phyloP scores from a whole-genome alignment of 2,797 vertebrate species.

The Tapirus indicus region DNA sequence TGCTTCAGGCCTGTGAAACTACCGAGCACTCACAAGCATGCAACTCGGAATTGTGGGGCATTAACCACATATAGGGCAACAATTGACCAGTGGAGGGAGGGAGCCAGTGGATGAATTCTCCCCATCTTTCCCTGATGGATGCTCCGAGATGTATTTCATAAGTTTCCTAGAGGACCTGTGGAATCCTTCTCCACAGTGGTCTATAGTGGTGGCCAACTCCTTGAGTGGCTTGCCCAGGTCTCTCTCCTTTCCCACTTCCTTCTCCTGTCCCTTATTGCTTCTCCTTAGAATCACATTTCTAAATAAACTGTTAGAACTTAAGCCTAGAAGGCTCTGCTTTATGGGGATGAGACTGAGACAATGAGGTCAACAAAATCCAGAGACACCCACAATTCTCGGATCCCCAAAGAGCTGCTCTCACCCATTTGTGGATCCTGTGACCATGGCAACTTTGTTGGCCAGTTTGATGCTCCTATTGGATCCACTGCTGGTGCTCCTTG shows the following conservation, averaged over 20 bases:
- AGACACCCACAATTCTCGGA: neutral
- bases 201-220: neutral
- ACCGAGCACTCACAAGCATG: neutral
- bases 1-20: neutral
- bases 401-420: slow-evolving; percentile 78
- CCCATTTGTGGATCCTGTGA: slow-evolving; percentile 93
- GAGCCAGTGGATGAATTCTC: neutral
- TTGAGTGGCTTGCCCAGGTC: neutral
- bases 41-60: neutral
- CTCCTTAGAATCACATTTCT: neutral
- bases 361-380: neutral
- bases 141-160: neutral
- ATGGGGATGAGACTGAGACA: neutral
- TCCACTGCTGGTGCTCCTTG: neutral
- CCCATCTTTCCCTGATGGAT: neutral
- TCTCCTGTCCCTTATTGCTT: neutral
- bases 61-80: neutral
- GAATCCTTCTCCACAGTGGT: neutral
- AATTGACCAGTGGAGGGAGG: neutral
- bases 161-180: neutral
- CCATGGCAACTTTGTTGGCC: slow-evolving; percentile 91
- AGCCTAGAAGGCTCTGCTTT: neutral
- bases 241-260: neutral
- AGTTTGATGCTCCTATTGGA: slow-evolving; percentile 46
- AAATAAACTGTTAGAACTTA: neutral